A percentile compares a stretch with the other conserved stretches of the same genome.
These are phyloP conservation scores for Athalia rosae DNA, from an alignment of 2,888 invertebrate species.

Conservation along the genomic window DNA sequence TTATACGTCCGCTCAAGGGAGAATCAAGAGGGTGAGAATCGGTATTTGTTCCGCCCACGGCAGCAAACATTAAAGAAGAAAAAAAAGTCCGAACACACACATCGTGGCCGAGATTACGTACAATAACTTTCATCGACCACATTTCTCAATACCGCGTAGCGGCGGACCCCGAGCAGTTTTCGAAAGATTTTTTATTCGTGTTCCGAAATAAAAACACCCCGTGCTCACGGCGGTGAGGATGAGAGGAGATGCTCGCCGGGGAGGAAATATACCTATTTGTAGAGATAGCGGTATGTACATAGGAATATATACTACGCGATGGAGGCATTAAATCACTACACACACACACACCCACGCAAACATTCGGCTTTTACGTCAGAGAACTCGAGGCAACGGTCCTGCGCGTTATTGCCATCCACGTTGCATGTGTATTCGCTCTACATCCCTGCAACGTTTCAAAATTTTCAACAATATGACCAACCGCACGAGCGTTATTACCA, in stretches of 20 bases:
- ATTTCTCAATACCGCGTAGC: too few relatives aligned
- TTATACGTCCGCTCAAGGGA: constrained; percentile 17
- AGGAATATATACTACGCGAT: background rate
- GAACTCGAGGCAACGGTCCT: background rate
- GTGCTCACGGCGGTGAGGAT: background rate
- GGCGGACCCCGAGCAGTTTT: too few relatives aligned
- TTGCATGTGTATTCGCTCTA: constrained; percentile 10
- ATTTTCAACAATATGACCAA: background rate
- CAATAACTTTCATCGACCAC: too few relatives aligned
- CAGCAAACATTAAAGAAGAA: background rate
- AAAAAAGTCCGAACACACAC: too few relatives aligned
- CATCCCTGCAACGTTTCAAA: constrained; percentile 1
- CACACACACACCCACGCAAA: constrained; percentile 20
- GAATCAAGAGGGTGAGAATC: constrained; percentile 17
- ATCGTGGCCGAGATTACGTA: too few relatives aligned
- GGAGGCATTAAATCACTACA: constrained; percentile 51
- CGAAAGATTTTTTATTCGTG: too few relatives aligned
- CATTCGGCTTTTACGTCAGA: constrained; percentile 28
- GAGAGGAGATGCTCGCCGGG: constrained; percentile 16
- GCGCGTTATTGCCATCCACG: constrained; percentile 14
- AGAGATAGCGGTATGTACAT: too few relatives aligned
- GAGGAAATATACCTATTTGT: constrained; percentile 27
- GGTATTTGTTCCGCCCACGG: constrained; percentile 29
- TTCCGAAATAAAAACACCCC: background rate
- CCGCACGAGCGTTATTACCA: too few relatives aligned